Evolutionary conservation across 1,140 invertebrate genomes (phyloP).

Genomic region (Drosophila busckii): DNA sequence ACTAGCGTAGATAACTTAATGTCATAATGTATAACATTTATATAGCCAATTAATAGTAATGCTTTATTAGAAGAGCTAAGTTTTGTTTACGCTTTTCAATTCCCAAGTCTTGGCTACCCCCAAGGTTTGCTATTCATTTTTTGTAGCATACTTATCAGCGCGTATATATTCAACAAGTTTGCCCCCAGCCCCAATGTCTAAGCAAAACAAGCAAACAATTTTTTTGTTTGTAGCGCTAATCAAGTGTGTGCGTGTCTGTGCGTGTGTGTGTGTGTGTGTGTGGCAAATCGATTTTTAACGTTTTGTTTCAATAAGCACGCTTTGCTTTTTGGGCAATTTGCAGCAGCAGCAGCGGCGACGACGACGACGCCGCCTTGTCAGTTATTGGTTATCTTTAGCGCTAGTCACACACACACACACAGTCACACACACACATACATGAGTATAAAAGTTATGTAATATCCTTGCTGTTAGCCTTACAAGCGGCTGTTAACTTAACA

Average conservation of each 20-base stretch:
- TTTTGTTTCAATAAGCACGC: constrained; percentile 10
- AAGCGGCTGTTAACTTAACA: constrained; percentile 8
- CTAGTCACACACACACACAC: not conserved
- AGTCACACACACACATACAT: no score
- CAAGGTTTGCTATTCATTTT: not conserved
- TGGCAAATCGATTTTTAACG: constrained; percentile 7
- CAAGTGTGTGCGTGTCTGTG: not conserved
- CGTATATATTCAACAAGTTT: no score
- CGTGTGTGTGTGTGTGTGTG: not conserved
- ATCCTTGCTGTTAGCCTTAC: not conserved
- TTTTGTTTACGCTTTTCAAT: no score
- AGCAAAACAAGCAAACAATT: not conserved
- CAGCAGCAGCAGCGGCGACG: no score
- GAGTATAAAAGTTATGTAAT: constrained; percentile 49
- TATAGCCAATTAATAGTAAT: no score
- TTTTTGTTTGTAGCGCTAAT: constrained; percentile 17
- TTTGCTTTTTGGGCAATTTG: not conserved
- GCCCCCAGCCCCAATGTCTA: no score
- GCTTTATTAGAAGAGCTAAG: no score
- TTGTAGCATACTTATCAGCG: constrained; percentile 13
- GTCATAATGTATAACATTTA: no score
- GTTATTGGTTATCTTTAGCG: constrained; percentile 14
- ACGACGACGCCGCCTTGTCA: not conserved
- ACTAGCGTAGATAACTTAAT: no score
- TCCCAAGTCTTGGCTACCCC: not conserved